Evolutionary conservation across 2,888 invertebrate species (phyloP), one percentile per base, ranked within the genome.

Genomic region (Sceliomorpha sp.): DNA sequence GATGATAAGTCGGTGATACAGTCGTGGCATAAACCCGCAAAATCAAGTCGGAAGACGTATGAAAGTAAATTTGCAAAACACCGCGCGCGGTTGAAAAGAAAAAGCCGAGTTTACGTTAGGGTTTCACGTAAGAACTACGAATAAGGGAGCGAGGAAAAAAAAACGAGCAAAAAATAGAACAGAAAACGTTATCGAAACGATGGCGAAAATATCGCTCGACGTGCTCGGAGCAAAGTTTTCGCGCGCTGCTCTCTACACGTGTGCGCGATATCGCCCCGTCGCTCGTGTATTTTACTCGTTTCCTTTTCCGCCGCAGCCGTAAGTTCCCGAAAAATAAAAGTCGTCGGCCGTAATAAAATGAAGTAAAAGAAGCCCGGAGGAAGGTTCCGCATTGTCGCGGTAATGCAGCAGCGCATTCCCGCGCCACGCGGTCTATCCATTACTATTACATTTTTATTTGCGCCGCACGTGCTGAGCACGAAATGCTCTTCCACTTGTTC

Each of bases 371-470:
- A 69, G 55, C 42, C 59, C 37, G 55, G 47, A 55, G 70, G 69
- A 76, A 71, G 67, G 71, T 75, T 72, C 70, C 62, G 67, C 73
- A 76, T 77, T 76, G 75, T 77, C 76, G 63, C 67, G 77, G 75
- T 77, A 77, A 77, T 76, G 75, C 76, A 75, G 66, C 69, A 59
- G 62, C 59, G 69, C 68, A 69, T 69, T 73, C 66, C 20, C 64
- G 36, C 53, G 67, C 66, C 62, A 55, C 75, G 71, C 68, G 70
- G 71, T 70, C 68, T 73, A 77, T 75, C 74, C 76, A 73, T 77
- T 78, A 74, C 70, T 74, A 77, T 76, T 76, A 74, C 73, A 70
- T 74, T 78, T 76, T 77, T 78, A 78, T 76, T 77, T 77, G 75
- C 70, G 12, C 40, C 48, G 51, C 53, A 56, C 69, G 70, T 73